phyloP scores from a whole-genome alignment of 2,888 invertebrate species.

The Trachelus stipa region DNA sequence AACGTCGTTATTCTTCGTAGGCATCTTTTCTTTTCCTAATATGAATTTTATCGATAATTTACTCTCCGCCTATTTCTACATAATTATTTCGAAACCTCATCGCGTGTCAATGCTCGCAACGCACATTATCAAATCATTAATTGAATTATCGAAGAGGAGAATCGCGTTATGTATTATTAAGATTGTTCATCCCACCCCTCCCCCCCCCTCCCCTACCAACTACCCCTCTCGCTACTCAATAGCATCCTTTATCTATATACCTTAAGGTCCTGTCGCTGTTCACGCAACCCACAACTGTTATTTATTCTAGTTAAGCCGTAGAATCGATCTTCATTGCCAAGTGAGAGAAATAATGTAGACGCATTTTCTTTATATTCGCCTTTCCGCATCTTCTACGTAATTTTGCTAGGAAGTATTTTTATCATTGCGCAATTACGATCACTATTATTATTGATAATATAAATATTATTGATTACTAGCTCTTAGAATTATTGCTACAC shows the following conservation, averaged over 20 bases:
- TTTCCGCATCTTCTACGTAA: neutral
- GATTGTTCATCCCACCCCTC: neutral
- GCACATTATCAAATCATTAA: neutral
- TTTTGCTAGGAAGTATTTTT: neutral
- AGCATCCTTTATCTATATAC: neutral
- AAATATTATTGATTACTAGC: neutral
- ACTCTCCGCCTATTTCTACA: neutral
- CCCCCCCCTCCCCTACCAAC: too few relatives aligned
- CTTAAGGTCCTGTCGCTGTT: neutral
- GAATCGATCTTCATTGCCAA: neutral
- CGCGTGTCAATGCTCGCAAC: neutral
- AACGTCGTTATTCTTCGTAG: too few relatives aligned
- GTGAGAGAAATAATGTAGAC: neutral
- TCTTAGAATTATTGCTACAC: neutral
- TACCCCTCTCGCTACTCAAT: neutral
- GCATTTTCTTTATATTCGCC: neutral
- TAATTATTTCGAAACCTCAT: neutral
- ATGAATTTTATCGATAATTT: neutral
- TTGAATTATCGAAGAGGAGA: neutral
- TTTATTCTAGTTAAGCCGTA: neutral
- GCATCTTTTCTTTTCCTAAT: neutral
- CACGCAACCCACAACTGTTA: neutral
- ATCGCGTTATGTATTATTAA: neutral
- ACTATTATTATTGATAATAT: neutral
- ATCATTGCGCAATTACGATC: neutral